phyloP scores from a whole-genome alignment of 1,140 invertebrate species.

The Drosophila kohkoa region DNA sequence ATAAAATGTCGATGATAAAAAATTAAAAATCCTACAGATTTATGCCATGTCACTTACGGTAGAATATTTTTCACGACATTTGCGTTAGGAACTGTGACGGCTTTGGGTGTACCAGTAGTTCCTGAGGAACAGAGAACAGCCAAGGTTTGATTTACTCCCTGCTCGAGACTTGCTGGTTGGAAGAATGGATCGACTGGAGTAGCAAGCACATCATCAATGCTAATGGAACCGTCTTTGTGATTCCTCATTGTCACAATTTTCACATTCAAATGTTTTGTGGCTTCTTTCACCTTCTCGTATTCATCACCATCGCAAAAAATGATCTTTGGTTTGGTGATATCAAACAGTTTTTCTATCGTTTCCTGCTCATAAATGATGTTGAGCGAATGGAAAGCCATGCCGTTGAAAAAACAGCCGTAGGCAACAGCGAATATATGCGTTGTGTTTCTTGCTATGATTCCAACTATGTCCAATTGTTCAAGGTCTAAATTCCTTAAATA shows the following conservation, averaged over 20 bases:
- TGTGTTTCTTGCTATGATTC: slow-evolving; percentile 7
- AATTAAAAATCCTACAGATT: too few relatives aligned
- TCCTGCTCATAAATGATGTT: slow-evolving; percentile 1
- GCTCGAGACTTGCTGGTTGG: not conserved
- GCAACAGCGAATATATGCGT: slow-evolving; percentile 6
- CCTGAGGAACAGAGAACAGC: slow-evolving; percentile 8
- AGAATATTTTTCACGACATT: too few relatives aligned
- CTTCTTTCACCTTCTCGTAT: slow-evolving; percentile 6
- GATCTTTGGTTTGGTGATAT: slow-evolving; percentile 3
- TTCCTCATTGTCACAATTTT: slow-evolving; percentile 15
- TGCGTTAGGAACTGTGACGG: not conserved
- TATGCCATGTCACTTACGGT: too few relatives aligned
- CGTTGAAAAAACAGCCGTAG: slow-evolving; percentile 6
- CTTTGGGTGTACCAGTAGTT: slow-evolving; percentile 1
- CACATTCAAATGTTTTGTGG: slow-evolving; percentile 1
- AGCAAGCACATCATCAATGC: not conserved
- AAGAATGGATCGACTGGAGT: not conserved
- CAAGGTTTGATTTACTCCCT: slow-evolving; percentile 6
- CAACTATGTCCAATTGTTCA: slow-evolving; percentile 1
- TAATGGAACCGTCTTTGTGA: not conserved
- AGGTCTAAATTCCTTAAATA: slow-evolving; percentile 5
- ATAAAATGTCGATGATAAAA: too few relatives aligned
- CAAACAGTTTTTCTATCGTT: not conserved
- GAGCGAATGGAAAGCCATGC: not conserved
- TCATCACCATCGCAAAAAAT: slow-evolving; percentile 16